Evolutionary conservation across 2,888 invertebrate species (phyloP), one percentile per base, ranked within the genome.

Genomic region (Cheilosia vernalis): DNA sequence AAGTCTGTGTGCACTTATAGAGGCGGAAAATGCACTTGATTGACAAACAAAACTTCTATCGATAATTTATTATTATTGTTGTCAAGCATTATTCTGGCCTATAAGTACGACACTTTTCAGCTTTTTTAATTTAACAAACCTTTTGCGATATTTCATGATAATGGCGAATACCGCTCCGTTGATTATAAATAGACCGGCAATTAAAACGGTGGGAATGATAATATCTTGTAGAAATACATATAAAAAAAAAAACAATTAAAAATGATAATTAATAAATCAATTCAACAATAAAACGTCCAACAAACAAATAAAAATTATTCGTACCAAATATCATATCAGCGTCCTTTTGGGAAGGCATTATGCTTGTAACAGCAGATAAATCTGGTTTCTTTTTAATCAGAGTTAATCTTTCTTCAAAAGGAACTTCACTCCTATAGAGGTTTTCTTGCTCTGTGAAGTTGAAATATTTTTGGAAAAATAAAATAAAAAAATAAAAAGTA

Each of bases 91-190:
- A 9, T 51, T 15, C 21, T 47, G 49, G 64, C 53, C 42, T 30
- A 49, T 40, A 40, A 44, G 73, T 58, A 66, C 64, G 53, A 10
- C 30, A 55, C 21, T 47, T 40, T 3, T 42, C 21, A 30, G 21
- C 49, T 37, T 47, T 55, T 51, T 24, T 10, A 4, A 49, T 69
- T 77, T 17, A 81, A 87, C 88, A 79, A 87, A 89, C 89, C 88
- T 88, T 87, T 87, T 87, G 60, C 89, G 88, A 81, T 88, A 89
- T 69, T 87, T 85, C 87, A 95, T 95, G 89, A 96, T 96, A 89
- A 95, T 94, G 89, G 95, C 94, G 66, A 96, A 94, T 90, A 96
- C 94, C 90, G 95, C 94, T 70, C 95, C 95, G 90, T 96, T 96
- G 85, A 95, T 94, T 87, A 95, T 93, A 91, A 96, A 95, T 66